Evolutionary conservation across 1,140 invertebrate species (phyloP), one percentile per base, ranked within the genome.

Genomic region (Diprion similis): DNA sequence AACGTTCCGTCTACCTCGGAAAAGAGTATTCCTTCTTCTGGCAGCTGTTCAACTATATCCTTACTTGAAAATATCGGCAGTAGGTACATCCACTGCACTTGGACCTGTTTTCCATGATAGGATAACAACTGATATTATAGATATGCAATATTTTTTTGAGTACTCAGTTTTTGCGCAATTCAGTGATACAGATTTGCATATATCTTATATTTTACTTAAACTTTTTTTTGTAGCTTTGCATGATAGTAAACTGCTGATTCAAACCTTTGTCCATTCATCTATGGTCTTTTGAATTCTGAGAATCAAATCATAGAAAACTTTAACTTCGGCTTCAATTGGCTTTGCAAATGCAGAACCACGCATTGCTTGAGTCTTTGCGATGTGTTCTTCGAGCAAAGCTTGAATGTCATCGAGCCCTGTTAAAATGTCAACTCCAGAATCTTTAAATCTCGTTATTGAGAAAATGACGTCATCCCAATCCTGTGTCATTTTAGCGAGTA

Each of bases 21-120:
- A 84, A 96, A 97, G 71, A 96, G 85, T 11, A 90, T 88, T 10
- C 94, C 95, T 88, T 98, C 97, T 82, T 96, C 94, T 0, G 96
- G 97, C 92, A 99, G 95, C 88, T 98, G 97, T 0, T 93, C 92
- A 47, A 96, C 93, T 76, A 98, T 98, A 83, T 98, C 96, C 82
- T 96, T 95, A 0, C 96, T 97, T 3, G 95, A 95, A 87, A 98
- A 98, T 78, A 98, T 97, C 0, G 96, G 96, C 77, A 98, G 88
- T 37, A 98, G 88, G 85, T 98, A 97, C n/a, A 98, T 89, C 93
- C 96, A 98, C 77, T 96, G 95, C 51, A 93, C 91, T 86, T 96
- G 95, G 13, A 95, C 81, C 85, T 86, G 11, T 68, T 68, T 11
- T 0, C 0, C 17, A 15, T 15, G 17, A 15, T 64, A 64, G 17